Conservation (phyloP, 2,113 vertebrate species). For the Psettodes erumei region DNA sequence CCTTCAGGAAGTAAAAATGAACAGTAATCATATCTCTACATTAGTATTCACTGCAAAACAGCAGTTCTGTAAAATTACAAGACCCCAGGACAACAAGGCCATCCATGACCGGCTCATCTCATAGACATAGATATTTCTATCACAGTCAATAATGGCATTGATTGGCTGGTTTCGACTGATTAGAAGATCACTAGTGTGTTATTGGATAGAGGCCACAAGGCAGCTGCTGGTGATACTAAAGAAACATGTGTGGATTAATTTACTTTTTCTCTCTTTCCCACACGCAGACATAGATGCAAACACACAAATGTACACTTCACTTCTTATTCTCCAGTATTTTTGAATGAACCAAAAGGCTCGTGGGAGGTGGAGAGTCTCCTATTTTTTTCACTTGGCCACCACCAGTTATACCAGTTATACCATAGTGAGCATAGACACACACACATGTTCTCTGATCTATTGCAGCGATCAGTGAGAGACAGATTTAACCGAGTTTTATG, state of each 20-base stretch:
- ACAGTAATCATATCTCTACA: not conserved
- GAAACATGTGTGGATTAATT: slow-evolving; percentile 23
- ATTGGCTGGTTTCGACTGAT: slow-evolving; percentile 63
- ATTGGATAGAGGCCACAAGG: slow-evolving; percentile 42
- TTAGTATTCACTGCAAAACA: slow-evolving; percentile 21
- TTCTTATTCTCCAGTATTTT: slow-evolving; percentile 9
- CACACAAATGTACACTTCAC: not conserved
- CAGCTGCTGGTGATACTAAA: slow-evolving; percentile 38
- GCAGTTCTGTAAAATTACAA: slow-evolving; percentile 10
- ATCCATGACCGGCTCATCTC: slow-evolving; percentile 24
- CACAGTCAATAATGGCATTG: slow-evolving; percentile 58
- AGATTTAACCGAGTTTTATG: slow-evolving; percentile 2
- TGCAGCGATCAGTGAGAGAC: not conserved
- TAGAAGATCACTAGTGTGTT: slow-evolving; percentile 35
- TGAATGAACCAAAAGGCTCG: slow-evolving; percentile 25
- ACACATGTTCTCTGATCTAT: slow-evolving; percentile 1
- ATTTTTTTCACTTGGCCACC: not conserved
- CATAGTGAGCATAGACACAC: not conserved
- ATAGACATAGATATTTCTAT: slow-evolving; percentile 60
- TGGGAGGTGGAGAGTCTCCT: slow-evolving; percentile 2
- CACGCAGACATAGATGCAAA: not conserved
- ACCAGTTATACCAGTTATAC: not conserved
- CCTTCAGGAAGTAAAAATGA: not conserved
- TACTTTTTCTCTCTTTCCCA: not conserved
- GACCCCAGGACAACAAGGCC: slow-evolving; percentile 17